Conservation (phyloP, 2,797 vertebrate genomes). For the Apogon hyalosoma region DNA sequence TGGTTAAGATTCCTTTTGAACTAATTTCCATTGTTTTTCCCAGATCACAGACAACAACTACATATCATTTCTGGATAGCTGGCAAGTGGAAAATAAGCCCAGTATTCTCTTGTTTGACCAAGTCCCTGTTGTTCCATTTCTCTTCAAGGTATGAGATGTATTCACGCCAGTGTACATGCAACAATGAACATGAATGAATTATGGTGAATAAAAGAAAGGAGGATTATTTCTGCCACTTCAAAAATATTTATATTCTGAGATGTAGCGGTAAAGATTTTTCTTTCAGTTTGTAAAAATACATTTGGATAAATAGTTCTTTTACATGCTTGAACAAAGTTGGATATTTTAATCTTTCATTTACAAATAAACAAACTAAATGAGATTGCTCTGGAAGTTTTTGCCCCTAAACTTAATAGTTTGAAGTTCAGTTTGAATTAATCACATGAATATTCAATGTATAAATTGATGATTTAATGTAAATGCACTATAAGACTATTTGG, state of each 20-base stretch:
- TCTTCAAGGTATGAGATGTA: slow-evolving; percentile 89
- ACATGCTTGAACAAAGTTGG: background rate
- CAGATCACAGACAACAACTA: slow-evolving; percentile 94
- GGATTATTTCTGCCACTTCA: background rate
- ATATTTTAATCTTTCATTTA: background rate
- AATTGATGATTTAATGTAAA: background rate
- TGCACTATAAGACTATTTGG: background rate
- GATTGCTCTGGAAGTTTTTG: no score
- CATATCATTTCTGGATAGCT: slow-evolving; percentile 87
- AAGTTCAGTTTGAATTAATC: background rate
- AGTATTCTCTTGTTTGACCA: slow-evolving; percentile 92
- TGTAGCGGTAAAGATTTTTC: background rate
- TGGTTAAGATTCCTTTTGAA: background rate
- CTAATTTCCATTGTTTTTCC: slow-evolving; percentile 27
- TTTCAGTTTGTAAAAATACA: background rate
- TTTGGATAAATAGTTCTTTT: background rate
- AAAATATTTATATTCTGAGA: background rate
- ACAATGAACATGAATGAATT: background rate
- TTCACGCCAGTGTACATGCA: slow-evolving; percentile 3
- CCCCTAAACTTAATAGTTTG: no score
- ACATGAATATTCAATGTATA: background rate
- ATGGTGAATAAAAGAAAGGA: background rate
- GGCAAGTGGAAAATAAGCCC: slow-evolving; percentile 94
- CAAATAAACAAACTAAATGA: background rate
- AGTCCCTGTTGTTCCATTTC: slow-evolving; percentile 83